Evolutionary conservation across 2,113 vertebrate species (phyloP).

Genomic region (Heptranchias perlo): DNA sequence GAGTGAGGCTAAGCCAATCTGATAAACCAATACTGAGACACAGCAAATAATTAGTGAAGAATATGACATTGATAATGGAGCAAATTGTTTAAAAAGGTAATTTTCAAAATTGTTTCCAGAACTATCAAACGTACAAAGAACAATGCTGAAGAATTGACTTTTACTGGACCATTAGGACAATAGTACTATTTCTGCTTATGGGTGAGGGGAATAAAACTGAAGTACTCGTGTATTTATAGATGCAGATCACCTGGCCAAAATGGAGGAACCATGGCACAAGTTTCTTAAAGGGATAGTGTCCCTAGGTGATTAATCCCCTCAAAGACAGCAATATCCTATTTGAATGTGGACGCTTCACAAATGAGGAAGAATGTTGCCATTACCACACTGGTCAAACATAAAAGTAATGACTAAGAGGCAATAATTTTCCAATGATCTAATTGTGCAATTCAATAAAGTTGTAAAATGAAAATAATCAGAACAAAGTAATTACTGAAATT

Average conservation of each 20-base stretch:
- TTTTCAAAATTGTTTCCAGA: neutral
- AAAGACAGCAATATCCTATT: neutral
- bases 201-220: neutral
- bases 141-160: neutral
- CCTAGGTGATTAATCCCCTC: too few relatives aligned
- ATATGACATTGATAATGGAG: neutral
- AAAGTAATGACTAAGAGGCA: conserved; percentile 17
- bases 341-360: neutral
- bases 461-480: conserved; percentile 37
- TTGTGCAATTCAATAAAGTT: conserved; percentile 29
- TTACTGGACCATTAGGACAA: neutral
- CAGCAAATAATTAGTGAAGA: neutral
- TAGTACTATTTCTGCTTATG: neutral
- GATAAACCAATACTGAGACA: neutral
- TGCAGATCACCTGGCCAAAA: neutral
- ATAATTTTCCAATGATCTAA: conserved; percentile 33
- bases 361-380: conserved; percentile 10
- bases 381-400: neutral
- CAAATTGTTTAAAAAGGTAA: neutral
- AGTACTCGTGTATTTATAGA: neutral
- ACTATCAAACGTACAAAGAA: neutral
- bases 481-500: conserved; percentile 38
- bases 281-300: neutral
- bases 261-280: neutral
- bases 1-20: neutral